These are phyloP conservation scores for Cosmopolites sordidus DNA, from an alignment of 2,888 invertebrate species.

Conservation along the genomic window DNA sequence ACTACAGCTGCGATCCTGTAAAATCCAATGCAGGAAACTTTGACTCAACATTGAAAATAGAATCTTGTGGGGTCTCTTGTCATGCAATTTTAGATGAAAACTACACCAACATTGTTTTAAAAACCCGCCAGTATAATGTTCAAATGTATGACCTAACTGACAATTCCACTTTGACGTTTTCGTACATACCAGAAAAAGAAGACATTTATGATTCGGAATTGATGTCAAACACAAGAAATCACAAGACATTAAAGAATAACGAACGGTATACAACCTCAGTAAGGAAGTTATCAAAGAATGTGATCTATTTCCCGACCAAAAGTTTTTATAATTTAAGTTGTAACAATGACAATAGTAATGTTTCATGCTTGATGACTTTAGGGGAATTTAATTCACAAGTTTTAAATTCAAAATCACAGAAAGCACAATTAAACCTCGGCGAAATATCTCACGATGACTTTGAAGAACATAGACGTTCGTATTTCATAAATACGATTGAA, in stretches of 20 bases:
- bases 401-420: conserved; percentile 15
- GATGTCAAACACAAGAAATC: conserved; percentile 49
- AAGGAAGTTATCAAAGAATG: conserved; percentile 53
- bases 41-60: conserved; percentile 51
- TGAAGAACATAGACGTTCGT: conserved; percentile 34
- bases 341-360: conserved; percentile 22
- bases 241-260: conserved; percentile 55
- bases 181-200: conserved; percentile 41
- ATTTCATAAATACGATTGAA: conserved; percentile 30
- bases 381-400: conserved; percentile 22
- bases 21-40: conserved; percentile 33
- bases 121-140: conserved; percentile 55
- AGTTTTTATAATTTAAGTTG: conserved; percentile 49
- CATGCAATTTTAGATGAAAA: conserved; percentile 49
- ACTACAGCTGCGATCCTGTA: conserved; percentile 51
- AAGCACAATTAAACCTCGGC: conserved; percentile 23
- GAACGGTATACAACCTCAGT: conserved; percentile 56
- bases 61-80: conserved; percentile 60
- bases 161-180: conserved; percentile 44
- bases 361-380: conserved; percentile 31
- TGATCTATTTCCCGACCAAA: conserved; percentile 61
- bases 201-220: conserved; percentile 30
- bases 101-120: conserved; percentile 50
- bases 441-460: conserved; percentile 31
- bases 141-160: conserved; percentile 48